Conservation (phyloP, 2,888 invertebrate species). For the Chouioia cunea region DNA sequence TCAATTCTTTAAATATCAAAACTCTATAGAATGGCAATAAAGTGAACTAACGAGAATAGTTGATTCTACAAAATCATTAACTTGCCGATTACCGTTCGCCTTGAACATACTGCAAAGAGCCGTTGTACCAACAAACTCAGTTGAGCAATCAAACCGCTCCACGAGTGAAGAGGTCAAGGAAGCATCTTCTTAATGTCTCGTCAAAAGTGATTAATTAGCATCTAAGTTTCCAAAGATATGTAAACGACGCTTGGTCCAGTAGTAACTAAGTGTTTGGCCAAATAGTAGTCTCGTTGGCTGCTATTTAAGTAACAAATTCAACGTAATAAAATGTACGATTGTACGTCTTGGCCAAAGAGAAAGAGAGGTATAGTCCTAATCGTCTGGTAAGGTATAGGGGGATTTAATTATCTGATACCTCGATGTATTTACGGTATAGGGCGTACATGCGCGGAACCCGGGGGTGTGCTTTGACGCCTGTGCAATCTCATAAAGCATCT, state of each 20-base stretch:
- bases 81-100: too few relatives aligned
- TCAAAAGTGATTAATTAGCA: slow-evolving; percentile 40
- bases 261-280: slow-evolving; percentile 40
- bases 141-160: background rate
- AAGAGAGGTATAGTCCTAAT: too few relatives aligned
- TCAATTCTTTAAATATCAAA: too few relatives aligned
- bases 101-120: too few relatives aligned
- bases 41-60: too few relatives aligned
- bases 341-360: slow-evolving; percentile 10
- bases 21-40: too few relatives aligned
- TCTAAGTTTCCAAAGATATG: slow-evolving; percentile 25
- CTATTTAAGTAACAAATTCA: background rate
- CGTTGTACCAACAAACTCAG: too few relatives aligned
- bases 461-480: too few relatives aligned
- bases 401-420: slow-evolving; percentile 63
- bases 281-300: slow-evolving; percentile 2
- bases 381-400: slow-evolving; percentile 23
- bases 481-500: too few relatives aligned
- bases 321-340: slow-evolving; percentile 27
- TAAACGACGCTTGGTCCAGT: slow-evolving; percentile 30
- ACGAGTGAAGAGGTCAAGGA: background rate
- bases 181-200: slow-evolving; percentile 25
- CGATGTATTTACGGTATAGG: slow-evolving; percentile 56
- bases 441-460: slow-evolving; percentile 10
- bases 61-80: too few relatives aligned